Conservation (phyloP, 2,797 vertebrate genomes). For the Argyrosomus regius region DNA sequence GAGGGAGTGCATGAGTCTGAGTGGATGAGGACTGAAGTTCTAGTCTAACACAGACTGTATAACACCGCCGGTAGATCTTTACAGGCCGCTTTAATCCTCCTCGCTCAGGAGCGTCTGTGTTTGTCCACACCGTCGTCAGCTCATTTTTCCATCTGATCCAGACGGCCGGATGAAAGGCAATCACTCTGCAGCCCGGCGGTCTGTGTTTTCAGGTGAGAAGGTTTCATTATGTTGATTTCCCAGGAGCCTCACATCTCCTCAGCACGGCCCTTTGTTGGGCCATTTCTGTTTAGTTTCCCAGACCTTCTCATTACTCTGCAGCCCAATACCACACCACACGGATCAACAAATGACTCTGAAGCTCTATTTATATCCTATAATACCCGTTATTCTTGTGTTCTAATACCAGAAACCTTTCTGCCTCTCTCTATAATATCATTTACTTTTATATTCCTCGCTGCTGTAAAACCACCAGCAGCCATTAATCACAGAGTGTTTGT, state of each 20-base stretch:
- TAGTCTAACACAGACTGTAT: neutral
- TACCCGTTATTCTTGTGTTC: constrained; percentile 15
- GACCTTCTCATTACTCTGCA: constrained; percentile 53
- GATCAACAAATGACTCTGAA: constrained; percentile 37
- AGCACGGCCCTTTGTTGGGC: constrained; percentile 22
- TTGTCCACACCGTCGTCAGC: neutral
- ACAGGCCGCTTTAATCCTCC: constrained; percentile 35
- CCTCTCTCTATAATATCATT: constrained; percentile 13
- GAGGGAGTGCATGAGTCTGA: neutral
- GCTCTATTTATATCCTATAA: constrained; percentile 16
- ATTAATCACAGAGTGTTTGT: constrained; percentile 25
- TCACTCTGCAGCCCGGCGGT: neutral
- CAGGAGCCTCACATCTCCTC: constrained; percentile 52
- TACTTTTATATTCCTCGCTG: constrained; percentile 11
- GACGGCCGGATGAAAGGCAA: constrained; percentile 13
- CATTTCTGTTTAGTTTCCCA: constrained; percentile 35
- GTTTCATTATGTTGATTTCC: constrained; percentile 61
- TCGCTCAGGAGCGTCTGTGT: neutral
- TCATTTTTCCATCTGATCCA: constrained; percentile 36
- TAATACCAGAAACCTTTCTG: constrained; percentile 4
- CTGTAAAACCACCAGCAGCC: constrained; percentile 7
- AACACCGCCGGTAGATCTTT: constrained; percentile 3
- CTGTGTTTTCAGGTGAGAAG: constrained; percentile 43
- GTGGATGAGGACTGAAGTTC: neutral
- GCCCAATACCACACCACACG: constrained; percentile 24